Percentiles rank a stretch among this genome's conserved stretches.
These are phyloP conservation scores for Laodelphax striatellus DNA, from an alignment of 1,140 invertebrate genomes.

Conservation along the genomic window DNA sequence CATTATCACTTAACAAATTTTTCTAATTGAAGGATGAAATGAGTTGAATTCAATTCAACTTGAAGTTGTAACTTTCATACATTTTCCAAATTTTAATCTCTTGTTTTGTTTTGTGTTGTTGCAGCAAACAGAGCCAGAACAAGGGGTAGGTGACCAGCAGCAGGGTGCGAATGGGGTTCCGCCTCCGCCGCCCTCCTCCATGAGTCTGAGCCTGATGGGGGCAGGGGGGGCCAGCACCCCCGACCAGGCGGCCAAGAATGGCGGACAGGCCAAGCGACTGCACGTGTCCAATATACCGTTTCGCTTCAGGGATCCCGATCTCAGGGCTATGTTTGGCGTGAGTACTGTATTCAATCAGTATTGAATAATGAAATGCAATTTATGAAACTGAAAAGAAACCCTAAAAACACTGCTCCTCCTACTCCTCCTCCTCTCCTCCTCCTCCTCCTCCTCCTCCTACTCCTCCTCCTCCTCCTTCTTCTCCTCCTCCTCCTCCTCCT, in stretches of 20 bases:
- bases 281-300: conserved; percentile 99
- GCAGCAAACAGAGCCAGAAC: conserved; percentile 39
- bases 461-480: too few relatives aligned
- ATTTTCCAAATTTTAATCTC: conserved; percentile 14
- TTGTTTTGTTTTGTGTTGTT: neutral
- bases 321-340: conserved; percentile 96
- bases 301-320: conserved; percentile 93
- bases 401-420: too few relatives aligned
- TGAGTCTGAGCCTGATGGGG: conserved; percentile 11
- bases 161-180: conserved; percentile 21
- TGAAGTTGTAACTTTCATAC: conserved; percentile 23
- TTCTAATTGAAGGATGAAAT: too few relatives aligned
- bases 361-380: too few relatives aligned
- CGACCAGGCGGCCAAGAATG: conserved; percentile 7
- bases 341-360: conserved; percentile 37
- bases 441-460: too few relatives aligned
- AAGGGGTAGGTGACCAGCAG: conserved; percentile 14
- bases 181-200: conserved; percentile 21
- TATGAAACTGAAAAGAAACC: too few relatives aligned
- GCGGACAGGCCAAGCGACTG: conserved; percentile 64
- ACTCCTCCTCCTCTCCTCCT: too few relatives aligned
- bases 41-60: too few relatives aligned
- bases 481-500: too few relatives aligned
- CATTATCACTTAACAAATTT: too few relatives aligned
- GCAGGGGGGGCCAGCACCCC: conserved; percentile 22